Evolutionary conservation across 2,113 vertebrate genomes (phyloP).

Genomic region (Corythornis vintsioides): DNA sequence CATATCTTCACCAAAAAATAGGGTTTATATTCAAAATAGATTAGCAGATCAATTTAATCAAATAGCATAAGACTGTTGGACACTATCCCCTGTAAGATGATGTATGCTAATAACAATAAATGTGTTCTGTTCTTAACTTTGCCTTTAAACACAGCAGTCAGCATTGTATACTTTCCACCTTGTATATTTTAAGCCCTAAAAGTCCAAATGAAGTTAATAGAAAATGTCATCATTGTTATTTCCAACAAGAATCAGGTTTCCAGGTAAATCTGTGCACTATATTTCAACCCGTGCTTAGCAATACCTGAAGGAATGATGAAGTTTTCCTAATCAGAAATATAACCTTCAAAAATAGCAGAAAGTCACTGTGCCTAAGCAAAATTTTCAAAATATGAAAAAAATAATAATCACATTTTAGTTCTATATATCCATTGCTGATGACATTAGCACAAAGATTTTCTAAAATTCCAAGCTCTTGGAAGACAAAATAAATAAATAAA

Average conservation of each 20-base stretch:
- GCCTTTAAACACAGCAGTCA: background rate
- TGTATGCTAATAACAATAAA: background rate
- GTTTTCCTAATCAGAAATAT: background rate
- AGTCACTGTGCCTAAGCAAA: background rate
- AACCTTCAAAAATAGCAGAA: background rate
- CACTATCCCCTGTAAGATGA: background rate
- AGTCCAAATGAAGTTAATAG: background rate
- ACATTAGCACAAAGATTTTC: background rate
- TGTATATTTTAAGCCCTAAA: background rate
- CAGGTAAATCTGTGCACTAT: rapidly evolving
- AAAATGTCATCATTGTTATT: background rate
- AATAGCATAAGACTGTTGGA: background rate
- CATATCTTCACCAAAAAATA: background rate
- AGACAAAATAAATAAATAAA: background rate
- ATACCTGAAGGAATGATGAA: background rate
- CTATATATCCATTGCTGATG: background rate
- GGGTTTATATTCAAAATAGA: background rate
- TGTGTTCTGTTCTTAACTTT: background rate
- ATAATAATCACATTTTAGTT: background rate
- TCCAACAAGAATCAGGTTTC: background rate
- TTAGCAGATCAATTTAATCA: background rate
- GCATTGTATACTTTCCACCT: background rate
- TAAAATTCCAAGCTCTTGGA: background rate
- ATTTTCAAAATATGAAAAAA: background rate
- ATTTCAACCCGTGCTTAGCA: background rate